A percentile compares a stretch with the other conserved stretches of the same genome.
Evolutionary conservation across 2,113 vertebrate genomes (phyloP).

Genomic region (Spheniscus mendiculus): DNA sequence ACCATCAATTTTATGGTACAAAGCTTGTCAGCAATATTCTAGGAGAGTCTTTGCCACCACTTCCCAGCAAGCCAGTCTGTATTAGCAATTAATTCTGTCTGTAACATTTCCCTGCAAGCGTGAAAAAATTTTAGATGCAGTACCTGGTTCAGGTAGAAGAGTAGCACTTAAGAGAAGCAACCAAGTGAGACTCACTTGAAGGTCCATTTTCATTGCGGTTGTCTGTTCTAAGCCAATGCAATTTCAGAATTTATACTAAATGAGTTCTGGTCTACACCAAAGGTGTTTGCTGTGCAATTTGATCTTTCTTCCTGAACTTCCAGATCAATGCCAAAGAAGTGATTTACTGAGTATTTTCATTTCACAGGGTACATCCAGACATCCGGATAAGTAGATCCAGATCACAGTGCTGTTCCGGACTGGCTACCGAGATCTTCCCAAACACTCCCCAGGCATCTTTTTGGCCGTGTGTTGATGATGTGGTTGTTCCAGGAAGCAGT

Average conservation of each 20-base stretch:
- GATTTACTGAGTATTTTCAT: constrained; percentile 38
- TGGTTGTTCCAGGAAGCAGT: constrained; percentile 51
- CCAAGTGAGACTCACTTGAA: not conserved
- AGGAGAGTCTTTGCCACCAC: not conserved
- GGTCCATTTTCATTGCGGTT: not conserved
- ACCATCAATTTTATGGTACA: not conserved
- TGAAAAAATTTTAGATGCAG: not conserved
- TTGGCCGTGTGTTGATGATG: not conserved
- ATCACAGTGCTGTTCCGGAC: not conserved
- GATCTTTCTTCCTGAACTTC: constrained; percentile 9
- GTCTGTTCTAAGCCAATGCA: not conserved
- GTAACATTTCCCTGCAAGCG: not conserved
- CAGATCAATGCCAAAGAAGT: constrained; percentile 28
- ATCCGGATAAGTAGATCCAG: constrained; percentile 1
- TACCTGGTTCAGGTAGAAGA: constrained; percentile 38
- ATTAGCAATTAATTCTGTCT: not conserved
- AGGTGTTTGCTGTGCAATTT: not conserved
- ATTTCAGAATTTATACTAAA: constrained; percentile 14
- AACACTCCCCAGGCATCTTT: not conserved
- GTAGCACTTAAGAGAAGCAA: constrained; percentile 15
- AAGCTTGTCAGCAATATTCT: not conserved
- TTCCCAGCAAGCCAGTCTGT: not conserved
- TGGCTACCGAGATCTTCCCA: not conserved
- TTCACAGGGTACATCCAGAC: not conserved
- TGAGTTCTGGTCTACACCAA: not conserved